phyloP scores from a whole-genome alignment of 2,888 invertebrate genomes.

The Brachyptera putata region DNA sequence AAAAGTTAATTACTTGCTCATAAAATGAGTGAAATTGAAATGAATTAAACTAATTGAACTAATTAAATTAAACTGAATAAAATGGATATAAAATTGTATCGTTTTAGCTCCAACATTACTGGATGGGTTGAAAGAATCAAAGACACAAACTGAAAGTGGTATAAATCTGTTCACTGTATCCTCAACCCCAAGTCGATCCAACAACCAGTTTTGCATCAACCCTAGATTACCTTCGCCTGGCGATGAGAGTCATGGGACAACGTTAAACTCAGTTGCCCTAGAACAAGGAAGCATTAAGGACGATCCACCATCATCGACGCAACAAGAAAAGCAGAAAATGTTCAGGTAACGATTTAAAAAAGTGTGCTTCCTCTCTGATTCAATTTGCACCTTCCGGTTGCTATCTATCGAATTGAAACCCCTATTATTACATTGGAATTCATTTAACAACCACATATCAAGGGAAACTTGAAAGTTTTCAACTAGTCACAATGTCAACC shows the following conservation, averaged over 20 bases:
- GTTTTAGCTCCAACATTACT: background rate
- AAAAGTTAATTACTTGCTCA: background rate
- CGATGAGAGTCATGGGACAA: background rate
- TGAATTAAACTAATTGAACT: background rate
- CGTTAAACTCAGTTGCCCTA: background rate
- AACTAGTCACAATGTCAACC: no score
- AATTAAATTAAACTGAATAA: no score
- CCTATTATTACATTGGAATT: no score
- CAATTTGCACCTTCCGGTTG: background rate
- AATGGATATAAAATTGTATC: background rate
- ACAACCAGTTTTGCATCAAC: background rate
- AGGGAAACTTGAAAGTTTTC: no score
- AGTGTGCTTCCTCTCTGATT: background rate
- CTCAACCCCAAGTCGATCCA: background rate
- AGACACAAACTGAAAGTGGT: no score
- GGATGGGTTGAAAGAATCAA: no score
- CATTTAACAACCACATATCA: no score
- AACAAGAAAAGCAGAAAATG: conserved; percentile 42
- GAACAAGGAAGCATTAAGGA: conserved; percentile 9
- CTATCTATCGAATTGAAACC: background rate
- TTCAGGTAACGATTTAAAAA: conserved; percentile 41
- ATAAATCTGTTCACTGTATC: no score
- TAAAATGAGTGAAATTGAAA: background rate
- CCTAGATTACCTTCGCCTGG: background rate
- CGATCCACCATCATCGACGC: conserved; percentile 39